Percentiles rank a stretch among this genome's conserved stretches.
phyloP scores from a whole-genome alignment of 1,140 invertebrate species.

The Anadara kagoshimensis region DNA sequence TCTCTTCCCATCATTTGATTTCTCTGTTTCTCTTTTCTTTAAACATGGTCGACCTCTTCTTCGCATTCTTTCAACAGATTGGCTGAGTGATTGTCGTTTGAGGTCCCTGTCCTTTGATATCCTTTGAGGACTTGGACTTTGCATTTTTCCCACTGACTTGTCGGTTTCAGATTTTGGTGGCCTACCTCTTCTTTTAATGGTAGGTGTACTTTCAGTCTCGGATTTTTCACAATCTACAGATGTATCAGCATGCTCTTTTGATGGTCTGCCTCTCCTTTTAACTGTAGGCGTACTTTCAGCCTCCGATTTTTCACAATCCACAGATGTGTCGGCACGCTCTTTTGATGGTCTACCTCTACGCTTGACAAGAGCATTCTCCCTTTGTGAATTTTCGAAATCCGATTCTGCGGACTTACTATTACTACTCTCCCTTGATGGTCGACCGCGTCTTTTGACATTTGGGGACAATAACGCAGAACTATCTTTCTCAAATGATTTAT shows the following conservation, averaged over 20 bases:
- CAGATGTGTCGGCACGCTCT: not conserved
- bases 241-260: conserved; percentile 3
- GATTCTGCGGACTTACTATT: too few species aligned
- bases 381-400: too few species aligned
- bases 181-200: conserved; percentile 13
- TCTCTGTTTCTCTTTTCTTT: not conserved
- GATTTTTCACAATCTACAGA: conserved; percentile 2
- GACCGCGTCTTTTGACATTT: too few species aligned
- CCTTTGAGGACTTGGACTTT: not conserved
- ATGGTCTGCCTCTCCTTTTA: conserved; percentile 17
- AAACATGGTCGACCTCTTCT: conserved; percentile 3
- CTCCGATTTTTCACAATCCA: conserved; percentile 27
- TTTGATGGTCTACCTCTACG: not conserved
- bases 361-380: too few species aligned
- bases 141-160: not conserved
- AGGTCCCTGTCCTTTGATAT: conserved; percentile 11
- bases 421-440: too few species aligned
- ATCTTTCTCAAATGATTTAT: not conserved
- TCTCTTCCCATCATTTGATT: not conserved
- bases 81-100: conserved; percentile 30
- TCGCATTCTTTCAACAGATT: not conserved
- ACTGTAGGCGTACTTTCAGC: conserved; percentile 28
- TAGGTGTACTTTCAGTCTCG: not conserved
- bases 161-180: conserved; percentile 8
- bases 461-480: too few species aligned